phyloP scores from a whole-genome alignment of 1,140 invertebrate species.

The Aphidius gifuensis region DNA sequence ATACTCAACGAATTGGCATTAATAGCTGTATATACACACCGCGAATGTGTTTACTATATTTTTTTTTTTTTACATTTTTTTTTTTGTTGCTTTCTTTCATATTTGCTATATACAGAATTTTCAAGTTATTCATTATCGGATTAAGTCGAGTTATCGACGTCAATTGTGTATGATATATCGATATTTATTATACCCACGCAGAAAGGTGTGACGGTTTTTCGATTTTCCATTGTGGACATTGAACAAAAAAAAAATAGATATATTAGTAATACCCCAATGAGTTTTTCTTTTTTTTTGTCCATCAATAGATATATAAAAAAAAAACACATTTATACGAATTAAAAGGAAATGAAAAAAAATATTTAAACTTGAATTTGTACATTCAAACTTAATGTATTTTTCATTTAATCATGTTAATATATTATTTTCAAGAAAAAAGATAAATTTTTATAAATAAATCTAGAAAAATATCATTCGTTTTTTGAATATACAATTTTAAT shows the following conservation, averaged over 20 bases:
- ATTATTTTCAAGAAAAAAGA: no score
- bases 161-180: conserved; percentile 13
- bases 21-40: conserved; percentile 13
- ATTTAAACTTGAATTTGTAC: no score
- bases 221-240: conserved; percentile 5
- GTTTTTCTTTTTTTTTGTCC: neutral
- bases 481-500: no score
- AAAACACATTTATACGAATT: no score
- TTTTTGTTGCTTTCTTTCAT: conserved; percentile 6
- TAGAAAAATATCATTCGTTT: no score
- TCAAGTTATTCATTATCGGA: conserved; percentile 16
- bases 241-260: neutral
- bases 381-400: no score
- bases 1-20: conserved; percentile 14
- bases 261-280: no score
- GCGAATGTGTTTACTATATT: neutral
- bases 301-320: conserved; percentile 17
- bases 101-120: conserved; percentile 1
- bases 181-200: conserved; percentile 10
- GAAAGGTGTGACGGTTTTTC: conserved; percentile 10
- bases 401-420: no score
- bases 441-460: no score
- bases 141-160: conserved; percentile 10
- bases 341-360: no score
- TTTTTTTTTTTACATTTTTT: no score